Base-by-base conservation (phyloP, 2,888 invertebrate genomes). In the Tetranychus piercei region DNA sequence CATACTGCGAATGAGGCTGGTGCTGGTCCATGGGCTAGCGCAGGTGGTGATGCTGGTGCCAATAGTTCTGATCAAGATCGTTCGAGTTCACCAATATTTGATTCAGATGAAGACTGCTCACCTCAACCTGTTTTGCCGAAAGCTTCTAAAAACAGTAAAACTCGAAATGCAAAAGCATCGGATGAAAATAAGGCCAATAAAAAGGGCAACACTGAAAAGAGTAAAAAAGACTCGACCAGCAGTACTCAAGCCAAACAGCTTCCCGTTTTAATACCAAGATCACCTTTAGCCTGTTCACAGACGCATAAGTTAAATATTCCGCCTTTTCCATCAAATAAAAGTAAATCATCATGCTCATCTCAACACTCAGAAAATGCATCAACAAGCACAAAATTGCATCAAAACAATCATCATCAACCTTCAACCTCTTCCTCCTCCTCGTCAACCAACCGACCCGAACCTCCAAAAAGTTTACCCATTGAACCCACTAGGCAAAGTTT, bases 21-120 rank as follows among this genome's bases (percentile, higher is more conserved):
- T n/a, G 45, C 23, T 15, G 74, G 69, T 18, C 55, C 71, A 20
- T 44, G n/a, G 69, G 65, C 9, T 80, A 45, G 11, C 3, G 55
- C 55, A 9, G 55, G 11, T 5, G 78, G 77, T 18, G 79, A 78
- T 55, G 77, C 78, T 75, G 80, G 80, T 65, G 80, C 78, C 69
- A 79, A 79, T 69, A 80, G 80, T 70, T 79, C 77, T 87, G 89
- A 80, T 85, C 87, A 66, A 88, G 91, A 91, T 79, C 85, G 94
- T 69, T 94, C 94, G 0, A 94, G 94, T 80, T 94, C 94, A 76
- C 84, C 83, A 88, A 92, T 92, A 0, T 95, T 94, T 81, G 94
- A 94, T 80, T 94, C 94, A 0, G 94, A 95, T 81, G 94, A 94
- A 77, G 94, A 95, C 73, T 18, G n/a, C 8, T 43, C 23, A 11